Percentiles rank a stretch among this genome's conserved stretches.
Conservation (phyloP, 1,140 invertebrate genomes). For the Drosophila kepulauana region DNA sequence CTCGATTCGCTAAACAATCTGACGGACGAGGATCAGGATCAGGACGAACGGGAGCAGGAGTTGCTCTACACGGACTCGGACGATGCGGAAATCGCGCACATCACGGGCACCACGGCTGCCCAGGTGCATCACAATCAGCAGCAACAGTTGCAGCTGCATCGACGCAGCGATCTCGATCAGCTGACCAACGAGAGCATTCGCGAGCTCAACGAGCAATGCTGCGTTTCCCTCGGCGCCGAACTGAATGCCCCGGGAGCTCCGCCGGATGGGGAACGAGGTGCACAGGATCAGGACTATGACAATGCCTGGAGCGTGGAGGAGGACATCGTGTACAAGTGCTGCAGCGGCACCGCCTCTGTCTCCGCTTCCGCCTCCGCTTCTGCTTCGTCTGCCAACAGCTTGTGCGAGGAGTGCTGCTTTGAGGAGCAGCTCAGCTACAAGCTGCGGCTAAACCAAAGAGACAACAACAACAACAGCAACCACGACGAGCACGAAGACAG, state of each 20-base stretch:
- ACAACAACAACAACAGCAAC: conserved; percentile 45
- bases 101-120: conserved; percentile 80
- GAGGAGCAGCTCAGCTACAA: conserved; percentile 70
- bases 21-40: conserved; percentile 81
- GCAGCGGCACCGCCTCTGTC: conserved; percentile 44
- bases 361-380: conserved; percentile 25
- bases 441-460: conserved; percentile 60
- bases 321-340: conserved; percentile 77
- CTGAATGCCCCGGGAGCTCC: conserved; percentile 17
- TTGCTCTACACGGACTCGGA: conserved; percentile 78
- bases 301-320: conserved; percentile 82
- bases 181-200: conserved; percentile 79
- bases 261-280: neutral
- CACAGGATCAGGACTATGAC: conserved; percentile 52
- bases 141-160: conserved; percentile 48
- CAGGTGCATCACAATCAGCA: conserved; percentile 74
- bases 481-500: conserved; percentile 38
- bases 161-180: conserved; percentile 80
- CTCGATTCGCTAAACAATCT: conserved; percentile 89
- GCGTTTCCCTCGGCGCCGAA: conserved; percentile 54
- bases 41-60: conserved; percentile 57
- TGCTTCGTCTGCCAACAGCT: conserved; percentile 37
- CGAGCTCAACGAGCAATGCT: conserved; percentile 77
- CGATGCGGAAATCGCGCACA: conserved; percentile 84
- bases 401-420: conserved; percentile 70